Conservation (phyloP, 2,888 invertebrate genomes). For the Megamerina dolium region DNA sequence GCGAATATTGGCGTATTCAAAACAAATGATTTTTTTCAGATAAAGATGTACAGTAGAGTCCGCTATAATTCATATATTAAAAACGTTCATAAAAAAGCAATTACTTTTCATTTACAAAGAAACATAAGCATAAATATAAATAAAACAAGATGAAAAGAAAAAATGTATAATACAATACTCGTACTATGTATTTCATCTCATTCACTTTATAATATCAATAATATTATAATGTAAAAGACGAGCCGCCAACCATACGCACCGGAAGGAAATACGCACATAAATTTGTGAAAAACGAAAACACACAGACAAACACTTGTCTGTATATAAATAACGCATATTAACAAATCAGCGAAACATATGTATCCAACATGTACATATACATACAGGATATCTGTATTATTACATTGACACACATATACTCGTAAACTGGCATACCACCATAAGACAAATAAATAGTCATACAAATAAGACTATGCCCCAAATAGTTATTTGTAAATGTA, state of each 20-base stretch:
- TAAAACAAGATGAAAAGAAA: no score
- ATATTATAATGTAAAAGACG: no score
- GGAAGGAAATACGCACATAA: constrained; percentile 34
- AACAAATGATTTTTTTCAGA: no score
- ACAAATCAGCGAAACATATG: background rate
- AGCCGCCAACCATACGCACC: constrained; percentile 19
- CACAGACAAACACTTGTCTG: background rate
- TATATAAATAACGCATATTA: background rate
- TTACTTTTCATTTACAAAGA: no score
- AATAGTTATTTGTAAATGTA: constrained; percentile 8
- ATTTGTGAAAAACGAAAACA: constrained; percentile 29
- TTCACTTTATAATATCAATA: no score
- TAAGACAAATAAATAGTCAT: constrained; percentile 1
- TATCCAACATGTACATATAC: background rate
- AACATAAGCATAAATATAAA: no score
- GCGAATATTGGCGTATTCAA: no score
- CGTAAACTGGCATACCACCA: constrained; percentile 5
- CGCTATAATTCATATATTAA: no score
- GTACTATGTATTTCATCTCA: constrained; percentile 6
- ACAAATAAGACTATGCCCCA: constrained; percentile 10
- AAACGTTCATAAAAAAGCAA: no score
- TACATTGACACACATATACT: constrained; percentile 1
- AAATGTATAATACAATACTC: no score
- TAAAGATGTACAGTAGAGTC: no score
- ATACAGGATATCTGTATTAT: background rate